Evolutionary conservation across 2,888 invertebrate species (phyloP).

Genomic region (Steinernema hermaphroditum): DNA sequence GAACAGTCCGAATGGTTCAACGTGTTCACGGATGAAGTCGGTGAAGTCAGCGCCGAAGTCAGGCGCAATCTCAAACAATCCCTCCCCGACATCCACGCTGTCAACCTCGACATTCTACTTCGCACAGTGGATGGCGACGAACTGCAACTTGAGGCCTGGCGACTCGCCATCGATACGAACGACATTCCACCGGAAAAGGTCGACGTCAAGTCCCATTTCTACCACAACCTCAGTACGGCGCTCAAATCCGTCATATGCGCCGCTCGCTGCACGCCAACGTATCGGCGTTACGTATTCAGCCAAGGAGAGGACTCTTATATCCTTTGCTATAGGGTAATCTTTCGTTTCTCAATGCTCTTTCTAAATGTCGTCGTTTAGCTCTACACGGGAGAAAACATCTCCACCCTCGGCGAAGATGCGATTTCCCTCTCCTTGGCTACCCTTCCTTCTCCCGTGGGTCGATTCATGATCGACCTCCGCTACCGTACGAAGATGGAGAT

Average conservation of each 20-base stretch:
- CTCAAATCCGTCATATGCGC: conserved; percentile 85
- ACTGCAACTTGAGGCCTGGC: conserved; percentile 34
- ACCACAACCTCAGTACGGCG: conserved; percentile 86
- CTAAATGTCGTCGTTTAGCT: no score
- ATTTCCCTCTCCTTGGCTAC: conserved; percentile 3
- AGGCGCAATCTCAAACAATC: background rate
- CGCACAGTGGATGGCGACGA: conserved; percentile 29
- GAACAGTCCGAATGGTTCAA: conserved; percentile 38
- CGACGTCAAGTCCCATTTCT: conserved; percentile 70
- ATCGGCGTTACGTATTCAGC: conserved; percentile 71
- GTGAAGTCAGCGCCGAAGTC: conserved; percentile 21
- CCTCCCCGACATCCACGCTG: conserved; percentile 26
- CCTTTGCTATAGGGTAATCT: conserved; percentile 11
- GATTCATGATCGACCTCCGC: conserved; percentile 70
- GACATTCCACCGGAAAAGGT: conserved; percentile 44
- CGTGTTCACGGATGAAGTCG: conserved; percentile 30
- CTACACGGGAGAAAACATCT: background rate
- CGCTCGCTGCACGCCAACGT: conserved; percentile 86
- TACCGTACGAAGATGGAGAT: conserved; percentile 87
- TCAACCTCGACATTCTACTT: conserved; percentile 50
- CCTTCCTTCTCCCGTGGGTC: conserved; percentile 3
- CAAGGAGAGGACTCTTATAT: conserved; percentile 3
- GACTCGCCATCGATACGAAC: conserved; percentile 25
- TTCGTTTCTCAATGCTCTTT: no score
- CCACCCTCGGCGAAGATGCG: conserved; percentile 30